Evolutionary conservation across 1,140 invertebrate genomes (phyloP).

Genomic region (Trichogramma pretiosum): DNA sequence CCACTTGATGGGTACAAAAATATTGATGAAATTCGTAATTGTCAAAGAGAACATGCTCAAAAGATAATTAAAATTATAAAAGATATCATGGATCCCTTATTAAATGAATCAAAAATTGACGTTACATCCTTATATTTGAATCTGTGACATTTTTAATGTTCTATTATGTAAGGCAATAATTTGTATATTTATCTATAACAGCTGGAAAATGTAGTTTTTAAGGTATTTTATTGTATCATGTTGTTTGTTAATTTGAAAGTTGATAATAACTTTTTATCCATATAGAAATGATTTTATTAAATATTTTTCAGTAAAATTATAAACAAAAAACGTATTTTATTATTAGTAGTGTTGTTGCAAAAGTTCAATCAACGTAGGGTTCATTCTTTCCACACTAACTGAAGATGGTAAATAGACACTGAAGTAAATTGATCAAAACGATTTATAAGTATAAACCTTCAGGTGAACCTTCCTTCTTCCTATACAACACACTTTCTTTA

Average conservation of each 20-base stretch:
- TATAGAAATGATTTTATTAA: background rate
- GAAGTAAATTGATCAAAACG: too few relatives aligned
- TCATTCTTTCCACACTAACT: too few relatives aligned
- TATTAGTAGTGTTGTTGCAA: slow-evolving; percentile 18
- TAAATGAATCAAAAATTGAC: too few relatives aligned
- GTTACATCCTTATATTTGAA: too few relatives aligned
- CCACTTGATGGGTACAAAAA: too few relatives aligned
- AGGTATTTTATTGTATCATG: background rate
- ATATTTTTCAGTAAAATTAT: slow-evolving; percentile 1
- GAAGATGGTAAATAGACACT: too few relatives aligned
- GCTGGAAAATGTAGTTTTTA: too few relatives aligned
- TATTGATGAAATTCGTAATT: slow-evolving; percentile 22
- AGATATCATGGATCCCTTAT: slow-evolving; percentile 27
- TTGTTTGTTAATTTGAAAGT: background rate
- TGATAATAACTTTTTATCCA: background rate
- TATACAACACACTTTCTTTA: slow-evolving; percentile 97
- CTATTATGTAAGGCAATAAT: too few relatives aligned
- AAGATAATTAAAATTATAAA: slow-evolving; percentile 23
- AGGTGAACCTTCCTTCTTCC: slow-evolving; percentile 98
- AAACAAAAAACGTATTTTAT: background rate
- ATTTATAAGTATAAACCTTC: slow-evolving; percentile 95
- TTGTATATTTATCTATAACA: too few relatives aligned
- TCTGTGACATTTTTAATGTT: too few relatives aligned
- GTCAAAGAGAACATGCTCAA: slow-evolving; percentile 26
- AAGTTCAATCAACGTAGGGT: too few relatives aligned